Evolutionary conservation across 2,113 vertebrate genomes (phyloP), one percentile per base, ranked within the genome.

Genomic region (Hippocampus zosterae): DNA sequence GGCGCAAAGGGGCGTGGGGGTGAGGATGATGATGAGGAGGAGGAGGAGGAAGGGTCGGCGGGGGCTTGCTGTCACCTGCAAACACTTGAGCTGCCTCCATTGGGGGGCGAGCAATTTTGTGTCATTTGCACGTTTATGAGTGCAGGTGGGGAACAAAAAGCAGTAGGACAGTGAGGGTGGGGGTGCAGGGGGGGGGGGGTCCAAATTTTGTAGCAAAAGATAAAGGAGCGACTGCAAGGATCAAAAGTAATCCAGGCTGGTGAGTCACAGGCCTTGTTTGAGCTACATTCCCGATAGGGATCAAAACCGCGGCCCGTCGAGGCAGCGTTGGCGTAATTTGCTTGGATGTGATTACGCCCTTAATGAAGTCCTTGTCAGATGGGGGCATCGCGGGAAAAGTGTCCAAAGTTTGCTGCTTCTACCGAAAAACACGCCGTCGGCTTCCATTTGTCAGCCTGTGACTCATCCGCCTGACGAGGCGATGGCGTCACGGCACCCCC

Each of bases 401-500:
- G 29, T 78, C 75, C 52, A 75, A 67, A 73, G 73, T 46, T 73
- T 72, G 2, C 71, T 74, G 74, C 68, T 84, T 66, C 80, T 70
- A 10, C 37, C 41, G 42, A 6, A 25, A 46, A 65, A 44, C 8
- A 86, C 81, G 73, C 81, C 84, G 84, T 80, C 79, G 76, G 52
- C 71, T 73, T 76, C 52, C 53, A 80, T 87, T 81, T 69, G 70
- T 84, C 83, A 78, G 71, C 70, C 73, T 25, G 41, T 90, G 87
- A 90, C 76, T 89, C 89, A 90, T 84, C 82, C 78, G 75, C 76
- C 66, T 76, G 85, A 75, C 78, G n/a, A 85, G 85, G 85, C 86
- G 84, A 85, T 87, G 62, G 87, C 85, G 68, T 77, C 83, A 78
- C 71, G 56, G 55, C 70, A 25, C 74, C 75, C 72, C 70, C 29